Conservation (phyloP, 2,113 vertebrate genomes). For the Psittacara wagleri region DNA sequence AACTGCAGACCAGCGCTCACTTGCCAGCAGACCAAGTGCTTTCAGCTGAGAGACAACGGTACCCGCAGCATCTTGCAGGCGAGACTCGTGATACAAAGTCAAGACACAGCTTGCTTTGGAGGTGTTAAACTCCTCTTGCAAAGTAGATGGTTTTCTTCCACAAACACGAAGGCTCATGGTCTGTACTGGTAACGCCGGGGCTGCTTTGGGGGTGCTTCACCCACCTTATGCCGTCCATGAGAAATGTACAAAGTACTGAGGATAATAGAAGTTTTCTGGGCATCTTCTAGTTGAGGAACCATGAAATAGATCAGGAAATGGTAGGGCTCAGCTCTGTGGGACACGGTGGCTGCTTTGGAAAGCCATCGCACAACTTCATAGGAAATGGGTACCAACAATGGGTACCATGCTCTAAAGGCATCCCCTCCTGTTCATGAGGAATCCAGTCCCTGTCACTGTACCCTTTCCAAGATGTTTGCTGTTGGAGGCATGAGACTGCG, state of each 20-base stretch:
- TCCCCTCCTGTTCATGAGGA: no score
- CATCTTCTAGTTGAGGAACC: neutral
- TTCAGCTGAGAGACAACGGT: fast-evolving
- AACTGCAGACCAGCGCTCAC: neutral
- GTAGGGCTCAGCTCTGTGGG: neutral
- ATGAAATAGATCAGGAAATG: neutral
- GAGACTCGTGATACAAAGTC: fast-evolving
- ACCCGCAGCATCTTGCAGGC: fast-evolving
- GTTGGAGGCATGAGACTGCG: neutral
- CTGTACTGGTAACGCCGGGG: fast-evolving
- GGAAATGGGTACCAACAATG: fast-evolving
- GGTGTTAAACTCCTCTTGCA: neutral
- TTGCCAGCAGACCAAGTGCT: fast-evolving
- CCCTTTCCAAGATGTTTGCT: neutral
- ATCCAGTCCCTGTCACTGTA: neutral
- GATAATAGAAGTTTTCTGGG: neutral
- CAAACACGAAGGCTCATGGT: fast-evolving
- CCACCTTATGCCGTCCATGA: neutral
- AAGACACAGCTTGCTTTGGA: neutral
- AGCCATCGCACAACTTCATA: fast-evolving
- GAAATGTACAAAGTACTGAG: fast-evolving
- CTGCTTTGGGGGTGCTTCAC: neutral
- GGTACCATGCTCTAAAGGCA: neutral
- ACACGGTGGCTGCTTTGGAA: neutral
- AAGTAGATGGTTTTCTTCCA: neutral